Evolutionary conservation across 2,113 vertebrate species (phyloP).

Genomic region (Ovibos moschatus): DNA sequence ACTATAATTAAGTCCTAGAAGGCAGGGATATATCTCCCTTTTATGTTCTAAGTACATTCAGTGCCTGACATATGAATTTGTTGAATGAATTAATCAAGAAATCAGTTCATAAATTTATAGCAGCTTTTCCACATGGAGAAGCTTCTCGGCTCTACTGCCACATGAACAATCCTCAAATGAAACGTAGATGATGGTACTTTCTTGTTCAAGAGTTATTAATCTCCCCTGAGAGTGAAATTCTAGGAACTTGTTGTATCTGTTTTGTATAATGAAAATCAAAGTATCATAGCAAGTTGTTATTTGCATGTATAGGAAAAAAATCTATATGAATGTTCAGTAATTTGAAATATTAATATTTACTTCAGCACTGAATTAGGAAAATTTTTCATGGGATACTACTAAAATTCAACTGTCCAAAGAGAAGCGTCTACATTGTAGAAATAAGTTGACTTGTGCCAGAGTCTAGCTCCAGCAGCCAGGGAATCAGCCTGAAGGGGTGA

Average conservation of each 20-base stretch:
- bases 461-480: too few relatives aligned
- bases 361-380: neutral
- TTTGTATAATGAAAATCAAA: neutral
- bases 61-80: neutral
- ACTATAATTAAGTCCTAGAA: neutral
- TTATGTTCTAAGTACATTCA: neutral
- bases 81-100: neutral
- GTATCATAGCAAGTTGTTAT: neutral
- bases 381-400: neutral
- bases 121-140: neutral
- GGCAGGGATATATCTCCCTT: neutral
- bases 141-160: neutral
- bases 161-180: neutral
- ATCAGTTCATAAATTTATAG: neutral
- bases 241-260: neutral
- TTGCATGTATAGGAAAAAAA: neutral
- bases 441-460: neutral
- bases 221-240: neutral
- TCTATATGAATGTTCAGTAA: neutral
- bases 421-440: neutral
- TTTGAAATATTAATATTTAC: neutral
- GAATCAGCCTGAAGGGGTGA: too few relatives aligned
- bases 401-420: neutral
- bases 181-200: neutral
- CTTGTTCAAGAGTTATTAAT: neutral